Base-by-base conservation (phyloP, 2,888 invertebrate genomes). In the Geophilus truncorum region DNA sequence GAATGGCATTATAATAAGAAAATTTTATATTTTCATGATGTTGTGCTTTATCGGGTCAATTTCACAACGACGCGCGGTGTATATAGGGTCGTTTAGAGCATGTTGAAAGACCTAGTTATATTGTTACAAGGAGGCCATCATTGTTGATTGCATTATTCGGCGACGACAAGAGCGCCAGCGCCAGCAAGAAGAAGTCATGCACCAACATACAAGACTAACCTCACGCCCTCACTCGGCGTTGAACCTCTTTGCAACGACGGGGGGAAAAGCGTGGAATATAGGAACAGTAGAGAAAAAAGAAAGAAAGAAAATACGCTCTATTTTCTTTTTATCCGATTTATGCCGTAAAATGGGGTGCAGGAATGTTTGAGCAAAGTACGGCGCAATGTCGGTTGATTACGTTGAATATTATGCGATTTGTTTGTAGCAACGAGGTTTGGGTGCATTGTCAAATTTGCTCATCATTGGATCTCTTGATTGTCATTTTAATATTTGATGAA, bases 401-500 rank as follows among this genome's bases (percentile, higher is more conserved):
- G 23, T 12, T 7, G 25, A 25, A 28, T 15, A 28, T 25, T 70
- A 70, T 25, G 28, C 23, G 23, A 28, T 70, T 25, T 70, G 23
- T 70, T 70, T 28, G 70, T 70, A 70, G 70, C 28, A 70, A 28
- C 70, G 70, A 70, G 70, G 70, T 70, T 70, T 25, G 70, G 18
- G 77, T 21, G 78, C 78, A 78, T 78, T 78, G 78, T 78, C 78
- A 78, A 78, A 78, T 78, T 78, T 78, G 78, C 40, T 78, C 78
- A 78, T 45, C 40, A 45, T 45, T 45, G 28, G 36, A 34, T 28
- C 45, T n/a, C 45, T 45, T 78, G 78, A 78, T 78, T 78, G 78
- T 78, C 45, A 78, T 78, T 78, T 78, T 36, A 78, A 78, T 78
- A 78, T 78, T 78, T 28, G 40, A 78, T 78, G 78, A 78, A 45